These are phyloP conservation scores for Lysandra bellargus DNA, from an alignment of 2,888 invertebrate species.

Conservation along the genomic window DNA sequence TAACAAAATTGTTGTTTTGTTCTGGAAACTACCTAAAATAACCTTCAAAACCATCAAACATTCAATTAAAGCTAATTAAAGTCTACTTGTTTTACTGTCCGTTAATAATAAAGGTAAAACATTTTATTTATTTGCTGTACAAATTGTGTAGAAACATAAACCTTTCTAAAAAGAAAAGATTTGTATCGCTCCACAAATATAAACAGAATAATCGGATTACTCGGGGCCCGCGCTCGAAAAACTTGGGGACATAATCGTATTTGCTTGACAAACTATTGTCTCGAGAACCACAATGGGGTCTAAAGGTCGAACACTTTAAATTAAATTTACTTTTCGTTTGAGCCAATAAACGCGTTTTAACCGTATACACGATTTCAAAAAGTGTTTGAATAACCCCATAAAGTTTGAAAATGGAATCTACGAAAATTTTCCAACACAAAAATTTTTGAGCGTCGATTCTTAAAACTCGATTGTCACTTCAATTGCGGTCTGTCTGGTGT, in stretches of 20 bases:
- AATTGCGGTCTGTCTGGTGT: background rate
- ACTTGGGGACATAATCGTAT: slow-evolving; percentile 15
- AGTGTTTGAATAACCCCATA: background rate
- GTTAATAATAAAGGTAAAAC: background rate
- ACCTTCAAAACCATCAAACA: too few relatives aligned
- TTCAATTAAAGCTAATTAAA: background rate
- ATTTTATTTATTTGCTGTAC: background rate
- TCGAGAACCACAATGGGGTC: background rate
- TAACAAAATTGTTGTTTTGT: too few relatives aligned
- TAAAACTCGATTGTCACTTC: background rate
- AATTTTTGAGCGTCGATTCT: background rate
- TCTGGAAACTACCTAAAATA: too few relatives aligned
- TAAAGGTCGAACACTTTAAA: slow-evolving; percentile 13
- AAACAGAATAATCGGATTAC: background rate
- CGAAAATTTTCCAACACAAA: background rate
- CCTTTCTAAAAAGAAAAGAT: slow-evolving; percentile 8
- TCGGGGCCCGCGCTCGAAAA: background rate
- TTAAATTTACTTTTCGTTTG: slow-evolving; percentile 5
- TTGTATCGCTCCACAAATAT: slow-evolving; percentile 14
- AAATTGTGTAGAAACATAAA: background rate
- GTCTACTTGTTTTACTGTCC: background rate
- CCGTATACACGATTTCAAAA: background rate
- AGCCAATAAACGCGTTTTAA: background rate
- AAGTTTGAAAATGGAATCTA: background rate
- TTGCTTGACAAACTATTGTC: slow-evolving; percentile 18